A percentile compares a stretch with the other conserved stretches of the same genome.
phyloP scores from a whole-genome alignment of 2,113 vertebrate species.

The Diphyllodes magnificus region DNA sequence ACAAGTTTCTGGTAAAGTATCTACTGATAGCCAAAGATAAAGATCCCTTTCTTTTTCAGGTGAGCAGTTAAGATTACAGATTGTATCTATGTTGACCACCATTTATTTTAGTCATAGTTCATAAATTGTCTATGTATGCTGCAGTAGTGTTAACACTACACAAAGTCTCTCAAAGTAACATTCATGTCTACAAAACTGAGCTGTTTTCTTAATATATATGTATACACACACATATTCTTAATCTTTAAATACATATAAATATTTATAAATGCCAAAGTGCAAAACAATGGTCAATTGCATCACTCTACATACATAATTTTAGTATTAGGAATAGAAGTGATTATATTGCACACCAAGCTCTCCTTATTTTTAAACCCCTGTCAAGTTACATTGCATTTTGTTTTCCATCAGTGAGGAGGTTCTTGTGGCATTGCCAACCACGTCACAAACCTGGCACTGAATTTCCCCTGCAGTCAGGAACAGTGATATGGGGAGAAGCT shows the following conservation, averaged over 20 bases:
- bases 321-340: constrained; percentile 6
- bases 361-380: not conserved
- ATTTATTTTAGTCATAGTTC: not conserved
- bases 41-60: constrained; percentile 66
- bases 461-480: not conserved
- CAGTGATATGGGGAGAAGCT: not conserved
- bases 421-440: not conserved
- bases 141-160: constrained; percentile 37
- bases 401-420: not conserved
- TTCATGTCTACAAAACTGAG: constrained; percentile 38
- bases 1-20: constrained; percentile 16
- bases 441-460: not conserved
- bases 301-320: constrained; percentile 12
- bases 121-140: not conserved
- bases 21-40: constrained; percentile 36
- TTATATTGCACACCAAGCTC: constrained; percentile 31
- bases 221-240: not conserved
- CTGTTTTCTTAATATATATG: not conserved
- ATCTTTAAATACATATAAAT: constrained; percentile 55
- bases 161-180: constrained; percentile 18
- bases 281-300: constrained; percentile 22
- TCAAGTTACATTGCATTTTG: not conserved
- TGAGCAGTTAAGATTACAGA: constrained; percentile 73
- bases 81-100: not conserved
- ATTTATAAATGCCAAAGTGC: constrained; percentile 50